Conservation (phyloP, 2,797 vertebrate species). For the Centroberyx gerrardi region DNA sequence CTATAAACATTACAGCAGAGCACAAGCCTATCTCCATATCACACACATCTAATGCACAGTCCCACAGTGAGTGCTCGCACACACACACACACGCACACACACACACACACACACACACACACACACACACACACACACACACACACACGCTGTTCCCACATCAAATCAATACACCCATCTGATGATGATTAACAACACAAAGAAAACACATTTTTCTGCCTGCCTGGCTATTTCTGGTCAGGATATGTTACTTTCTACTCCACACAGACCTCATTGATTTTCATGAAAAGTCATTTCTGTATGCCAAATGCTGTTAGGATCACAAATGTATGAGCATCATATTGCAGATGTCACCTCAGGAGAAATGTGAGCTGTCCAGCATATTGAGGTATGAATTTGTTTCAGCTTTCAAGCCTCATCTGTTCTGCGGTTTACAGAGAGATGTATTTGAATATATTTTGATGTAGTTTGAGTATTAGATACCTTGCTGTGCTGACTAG, state of each 20-base stretch:
- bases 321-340: conserved; percentile 60
- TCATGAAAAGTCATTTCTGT: conserved; percentile 51
- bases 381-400: conserved; percentile 63
- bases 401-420: conserved; percentile 61
- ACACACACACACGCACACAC: conserved; percentile 12
- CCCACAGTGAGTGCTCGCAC: conserved; percentile 29
- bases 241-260: conserved; percentile 44
- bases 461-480: conserved; percentile 61
- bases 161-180: conserved; percentile 59
- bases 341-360: conserved; percentile 62
- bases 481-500: conserved; percentile 22
- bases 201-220: conserved; percentile 45
- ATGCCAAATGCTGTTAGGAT: conserved; percentile 65
- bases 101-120: conserved; percentile 3
- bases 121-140: conserved; percentile 22
- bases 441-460: conserved; percentile 64
- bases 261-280: conserved; percentile 58
- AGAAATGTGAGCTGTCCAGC: conserved; percentile 60
- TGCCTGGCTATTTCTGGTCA: conserved; percentile 47
- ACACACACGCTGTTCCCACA: conserved; percentile 30
- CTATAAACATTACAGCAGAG: conserved; percentile 4
- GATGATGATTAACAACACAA: conserved; percentile 61
- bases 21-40: conserved; percentile 54
- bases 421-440: conserved; percentile 58
- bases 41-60: conserved; percentile 48